Evolutionary conservation across 2,113 vertebrate genomes (phyloP).

Genomic region (Sigmodon hispidus): DNA sequence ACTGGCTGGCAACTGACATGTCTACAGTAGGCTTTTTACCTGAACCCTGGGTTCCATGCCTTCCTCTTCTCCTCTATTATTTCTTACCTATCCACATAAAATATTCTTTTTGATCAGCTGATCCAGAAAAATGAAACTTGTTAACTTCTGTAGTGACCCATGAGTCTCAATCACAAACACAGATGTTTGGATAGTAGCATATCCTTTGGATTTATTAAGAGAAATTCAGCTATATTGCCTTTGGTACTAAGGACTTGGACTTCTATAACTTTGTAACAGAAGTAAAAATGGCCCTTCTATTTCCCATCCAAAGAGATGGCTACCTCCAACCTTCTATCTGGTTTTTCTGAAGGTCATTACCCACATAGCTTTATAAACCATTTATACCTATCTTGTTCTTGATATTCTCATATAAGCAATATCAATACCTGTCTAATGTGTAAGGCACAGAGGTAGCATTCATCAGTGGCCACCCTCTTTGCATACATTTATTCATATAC

Average conservation of each 20-base stretch:
- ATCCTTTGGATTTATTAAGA: not conserved
- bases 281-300: fast-evolving
- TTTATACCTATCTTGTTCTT: not conserved
- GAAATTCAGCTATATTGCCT: not conserved
- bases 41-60: not conserved
- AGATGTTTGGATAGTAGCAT: not conserved
- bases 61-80: not conserved
- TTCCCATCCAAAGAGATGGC: not conserved
- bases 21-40: not conserved
- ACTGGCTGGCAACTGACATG: not conserved
- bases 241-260: not conserved
- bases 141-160: not conserved
- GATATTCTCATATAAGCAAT: not conserved
- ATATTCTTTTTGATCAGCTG: not conserved
- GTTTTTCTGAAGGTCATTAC: not conserved
- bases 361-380: not conserved
- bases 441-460: not conserved
- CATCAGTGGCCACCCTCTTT: fast-evolving
- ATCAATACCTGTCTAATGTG: not conserved
- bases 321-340: too few relatives aligned
- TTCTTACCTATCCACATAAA: not conserved
- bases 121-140: not conserved
- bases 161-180: not conserved
- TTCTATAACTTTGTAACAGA: not conserved
- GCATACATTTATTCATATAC: not conserved